phyloP scores from a whole-genome alignment of 2,888 invertebrate genomes.

The Dysmachus trigonus region DNA sequence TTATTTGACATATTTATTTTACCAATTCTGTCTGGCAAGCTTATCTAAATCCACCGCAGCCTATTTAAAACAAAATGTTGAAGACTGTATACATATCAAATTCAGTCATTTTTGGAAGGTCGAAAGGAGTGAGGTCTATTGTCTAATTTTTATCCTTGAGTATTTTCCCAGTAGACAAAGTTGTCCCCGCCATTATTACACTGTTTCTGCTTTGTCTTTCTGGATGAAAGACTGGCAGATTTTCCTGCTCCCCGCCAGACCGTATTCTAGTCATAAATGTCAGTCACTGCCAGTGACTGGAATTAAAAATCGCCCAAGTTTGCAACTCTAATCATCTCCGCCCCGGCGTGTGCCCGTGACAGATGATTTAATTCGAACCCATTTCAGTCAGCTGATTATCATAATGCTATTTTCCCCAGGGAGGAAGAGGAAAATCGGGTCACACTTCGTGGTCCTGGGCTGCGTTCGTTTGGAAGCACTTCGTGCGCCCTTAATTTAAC shows the following conservation, averaged over 20 bases:
- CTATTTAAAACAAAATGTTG: too few species aligned
- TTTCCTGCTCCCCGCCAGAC: neutral
- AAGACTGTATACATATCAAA: too few species aligned
- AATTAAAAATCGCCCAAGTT: conserved; percentile 16
- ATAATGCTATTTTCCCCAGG: neutral
- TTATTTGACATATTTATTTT: too few species aligned
- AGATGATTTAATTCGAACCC: conserved; percentile 22
- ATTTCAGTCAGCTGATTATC: conserved; percentile 20
- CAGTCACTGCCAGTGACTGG: neutral
- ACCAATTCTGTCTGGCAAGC: too few species aligned
- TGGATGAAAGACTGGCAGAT: neutral
- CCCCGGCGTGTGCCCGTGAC: conserved; percentile 6
- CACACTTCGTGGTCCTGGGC: neutral
- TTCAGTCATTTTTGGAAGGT: neutral
- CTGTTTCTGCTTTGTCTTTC: neutral
- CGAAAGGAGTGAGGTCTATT: too few species aligned
- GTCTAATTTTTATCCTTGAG: neutral
- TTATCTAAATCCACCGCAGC: too few species aligned
- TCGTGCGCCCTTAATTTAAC: neutral
- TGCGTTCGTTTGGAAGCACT: neutral
- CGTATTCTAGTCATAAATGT: neutral
- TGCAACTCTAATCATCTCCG: conserved; percentile 11
- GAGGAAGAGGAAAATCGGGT: neutral
- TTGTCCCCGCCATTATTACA: neutral
- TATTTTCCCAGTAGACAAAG: neutral